A percentile compares a stretch with the other conserved stretches of the same genome.
Conservation (phyloP, 2,888 invertebrate species). For the Drosophila prostipennis region DNA sequence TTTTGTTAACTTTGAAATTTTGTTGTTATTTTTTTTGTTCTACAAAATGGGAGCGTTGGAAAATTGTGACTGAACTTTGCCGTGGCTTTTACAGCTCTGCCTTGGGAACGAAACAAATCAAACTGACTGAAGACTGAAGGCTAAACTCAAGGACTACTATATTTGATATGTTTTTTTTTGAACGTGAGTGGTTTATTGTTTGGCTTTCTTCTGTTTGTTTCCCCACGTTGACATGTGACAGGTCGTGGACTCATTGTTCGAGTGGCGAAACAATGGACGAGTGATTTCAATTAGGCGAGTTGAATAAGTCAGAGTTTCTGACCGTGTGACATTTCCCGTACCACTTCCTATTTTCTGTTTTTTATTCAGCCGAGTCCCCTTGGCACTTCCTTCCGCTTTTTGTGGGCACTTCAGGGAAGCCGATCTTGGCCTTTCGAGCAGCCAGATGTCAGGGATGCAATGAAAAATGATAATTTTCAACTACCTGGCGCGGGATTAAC, state of each 20-base stretch:
- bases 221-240: conserved; percentile 69
- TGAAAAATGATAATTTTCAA: conserved; percentile 76
- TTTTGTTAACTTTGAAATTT: conserved; percentile 4
- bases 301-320: conserved; percentile 51
- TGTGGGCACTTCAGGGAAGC: conserved; percentile 35
- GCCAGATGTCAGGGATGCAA: conserved; percentile 49
- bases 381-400: conserved; percentile 17
- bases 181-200: conserved; percentile 44
- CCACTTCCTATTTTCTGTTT: conserved; percentile 60
- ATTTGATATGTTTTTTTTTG: background rate
- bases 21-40: background rate
- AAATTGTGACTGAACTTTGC: conserved; percentile 2
- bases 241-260: conserved; percentile 42
- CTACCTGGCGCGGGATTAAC: conserved; percentile 65
- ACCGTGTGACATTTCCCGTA: conserved; percentile 47
- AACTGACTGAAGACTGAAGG: background rate
- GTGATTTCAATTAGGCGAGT: conserved; percentile 66
- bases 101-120: background rate
- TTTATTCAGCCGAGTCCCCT: too few relatives aligned
- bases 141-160: conserved; percentile 12
- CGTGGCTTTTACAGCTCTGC: background rate
- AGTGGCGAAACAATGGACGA: conserved; percentile 27
- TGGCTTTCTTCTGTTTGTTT: conserved; percentile 43
- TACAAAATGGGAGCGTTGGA: too few relatives aligned
- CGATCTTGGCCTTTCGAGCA: conserved; percentile 19